Evolutionary conservation across 2,888 invertebrate species (phyloP), one percentile per base, ranked within the genome.

Genomic region (Pterobdella sp.): DNA sequence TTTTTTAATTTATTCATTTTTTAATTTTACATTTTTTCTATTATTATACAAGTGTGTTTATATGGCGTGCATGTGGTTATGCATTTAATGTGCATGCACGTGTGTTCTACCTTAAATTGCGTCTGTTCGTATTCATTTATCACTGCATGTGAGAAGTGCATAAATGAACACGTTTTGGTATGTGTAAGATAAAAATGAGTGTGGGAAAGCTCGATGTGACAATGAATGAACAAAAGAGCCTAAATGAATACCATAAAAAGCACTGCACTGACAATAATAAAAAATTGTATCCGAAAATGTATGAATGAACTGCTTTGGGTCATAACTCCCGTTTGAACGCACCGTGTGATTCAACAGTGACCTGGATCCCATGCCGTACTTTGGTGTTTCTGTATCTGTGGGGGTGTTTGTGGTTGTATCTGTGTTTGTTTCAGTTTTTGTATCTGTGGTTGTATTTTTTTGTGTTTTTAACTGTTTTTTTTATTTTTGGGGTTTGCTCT

Each of bases 1-100:
- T 73, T 22, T 52, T 29, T 69, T 0, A 65, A 1, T 73, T 7
- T 73, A 60, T 73, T 22, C n/a, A 37, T 29, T 29, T 35, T 35
- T 26, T 35, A n/a, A 32, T 68, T 18, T n/a, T n/a, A 14, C 52
- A n/a, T 49, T n/a, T 49, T 14, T 18, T 49, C 52, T 49, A 35
- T 3, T 68, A 22, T 68, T 7, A 18, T 22, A 26, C n/a, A 31
- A 26, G 18, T 26, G 36, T 42, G 37, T 69, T 18, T 69, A 1
- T 42, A 32, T 69, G 7, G 32, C 32, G 18, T 67, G 32, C 26
- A 35, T 1, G 36, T 31, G 36, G n/a, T n/a, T n/a, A n/a, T n/a
- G n/a, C n/a, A 4, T 4, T 67, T 34, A n/a, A 34, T 67, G 34
- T 31, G 3, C n/a, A 35, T 67, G 32, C 26, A 18, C 32, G 67